Percentiles rank a stretch among this genome's conserved stretches.
Conservation (phyloP, 2,888 invertebrate genomes). For the Hirtodrosophila cameraria region DNA sequence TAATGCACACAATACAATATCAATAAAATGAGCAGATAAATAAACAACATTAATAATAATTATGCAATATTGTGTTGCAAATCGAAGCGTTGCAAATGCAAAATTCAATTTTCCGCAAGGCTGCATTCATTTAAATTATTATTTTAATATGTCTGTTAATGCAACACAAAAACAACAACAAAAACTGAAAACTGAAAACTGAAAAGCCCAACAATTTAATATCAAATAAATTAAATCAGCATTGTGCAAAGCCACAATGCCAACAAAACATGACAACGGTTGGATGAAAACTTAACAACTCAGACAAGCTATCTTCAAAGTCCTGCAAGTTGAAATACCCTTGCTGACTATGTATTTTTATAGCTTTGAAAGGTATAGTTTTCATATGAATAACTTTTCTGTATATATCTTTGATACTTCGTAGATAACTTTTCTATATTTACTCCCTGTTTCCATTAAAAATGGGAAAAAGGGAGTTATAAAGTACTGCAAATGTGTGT, state of each 20-base stretch:
- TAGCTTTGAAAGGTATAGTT: no score
- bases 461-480: no score
- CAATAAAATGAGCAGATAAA: constrained; percentile 1
- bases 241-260: constrained; percentile 33
- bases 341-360: no score
- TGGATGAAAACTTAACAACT: not conserved
- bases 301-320: no score
- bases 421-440: no score
- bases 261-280: constrained; percentile 12
- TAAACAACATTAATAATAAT: constrained; percentile 31
- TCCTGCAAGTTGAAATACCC: no score
- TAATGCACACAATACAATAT: constrained; percentile 38
- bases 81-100: not conserved
- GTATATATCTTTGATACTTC: no score
- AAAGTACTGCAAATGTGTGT: no score
- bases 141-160: constrained; percentile 14
- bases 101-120: constrained; percentile 51
- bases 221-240: constrained; percentile 53
- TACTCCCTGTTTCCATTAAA: no score
- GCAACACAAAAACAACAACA: not conserved
- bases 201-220: constrained; percentile 26
- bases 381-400: no score
- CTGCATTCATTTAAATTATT: constrained; percentile 42
- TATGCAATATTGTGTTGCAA: no score
- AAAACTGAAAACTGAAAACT: not conserved